These are phyloP conservation scores for Mycogona germanica DNA, from an alignment of 2,888 invertebrate genomes.

Conservation along the genomic window DNA sequence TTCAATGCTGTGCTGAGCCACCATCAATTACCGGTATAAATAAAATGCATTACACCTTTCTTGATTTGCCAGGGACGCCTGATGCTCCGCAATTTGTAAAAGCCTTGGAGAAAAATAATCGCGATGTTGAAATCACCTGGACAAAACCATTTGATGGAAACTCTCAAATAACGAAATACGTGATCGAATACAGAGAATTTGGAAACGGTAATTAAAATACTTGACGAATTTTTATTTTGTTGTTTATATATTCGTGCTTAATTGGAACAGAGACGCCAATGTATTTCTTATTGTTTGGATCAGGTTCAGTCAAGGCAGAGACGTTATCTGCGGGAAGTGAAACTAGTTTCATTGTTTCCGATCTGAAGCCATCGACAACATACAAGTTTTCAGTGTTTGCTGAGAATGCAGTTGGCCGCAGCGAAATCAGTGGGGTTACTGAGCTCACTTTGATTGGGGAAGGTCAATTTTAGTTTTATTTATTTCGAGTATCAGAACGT, in stretches of 20 bases:
- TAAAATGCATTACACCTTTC: no score
- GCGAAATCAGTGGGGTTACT: not conserved
- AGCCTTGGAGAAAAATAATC: constrained; percentile 4
- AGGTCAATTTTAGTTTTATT: constrained; percentile 5
- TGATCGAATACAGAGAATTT: constrained; percentile 1
- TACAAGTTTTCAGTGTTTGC: constrained; percentile 12
- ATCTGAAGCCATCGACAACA: constrained; percentile 5
- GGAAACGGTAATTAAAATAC: no score
- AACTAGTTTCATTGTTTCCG: not conserved
- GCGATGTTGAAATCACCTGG: constrained; percentile 7
- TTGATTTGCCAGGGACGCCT: constrained; percentile 12
- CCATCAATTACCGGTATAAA: no score
- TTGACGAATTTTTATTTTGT: no score
- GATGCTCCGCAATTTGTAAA: constrained; percentile 10
- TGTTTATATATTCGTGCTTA: no score
- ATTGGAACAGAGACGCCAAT: no score
- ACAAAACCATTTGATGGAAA: constrained; percentile 11
- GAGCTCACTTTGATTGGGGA: constrained; percentile 9
- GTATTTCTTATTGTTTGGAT: no score
- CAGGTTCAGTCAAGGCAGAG: no score
- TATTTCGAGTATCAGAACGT: no score
- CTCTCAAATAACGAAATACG: constrained; percentile 5
- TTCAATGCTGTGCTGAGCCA: no score
- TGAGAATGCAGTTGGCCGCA: constrained; percentile 11
- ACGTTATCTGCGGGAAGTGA: no score